Evolutionary conservation across 2,888 invertebrate genomes (phyloP).

Genomic region (Glaucopsyche alexis): DNA sequence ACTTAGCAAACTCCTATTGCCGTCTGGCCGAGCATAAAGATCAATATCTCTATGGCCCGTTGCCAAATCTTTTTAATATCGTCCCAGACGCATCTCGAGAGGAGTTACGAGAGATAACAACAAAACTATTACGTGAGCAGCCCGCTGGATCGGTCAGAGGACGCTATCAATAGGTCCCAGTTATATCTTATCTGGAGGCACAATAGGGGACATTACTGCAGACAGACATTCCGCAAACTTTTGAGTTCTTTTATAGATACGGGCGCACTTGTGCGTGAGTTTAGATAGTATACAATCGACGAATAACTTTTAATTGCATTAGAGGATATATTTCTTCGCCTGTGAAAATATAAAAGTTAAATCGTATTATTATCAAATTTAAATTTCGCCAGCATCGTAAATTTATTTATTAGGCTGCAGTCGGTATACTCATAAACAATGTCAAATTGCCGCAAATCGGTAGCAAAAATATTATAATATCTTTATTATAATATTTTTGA

Average conservation of each 20-base stretch:
- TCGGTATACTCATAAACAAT: too few relatives aligned
- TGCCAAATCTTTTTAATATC: slow-evolving; percentile 80
- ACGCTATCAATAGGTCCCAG: slow-evolving; percentile 52
- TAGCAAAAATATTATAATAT: background rate
- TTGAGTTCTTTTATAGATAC: slow-evolving; percentile 68
- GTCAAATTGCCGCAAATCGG: too few relatives aligned
- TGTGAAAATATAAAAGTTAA: background rate
- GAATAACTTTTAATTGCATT: slow-evolving; percentile 64
- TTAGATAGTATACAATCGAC: slow-evolving; percentile 59
- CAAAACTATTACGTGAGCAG: slow-evolving; percentile 73
- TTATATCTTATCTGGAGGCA: slow-evolving; percentile 73
- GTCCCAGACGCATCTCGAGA: slow-evolving; percentile 69
- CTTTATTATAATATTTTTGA: background rate
- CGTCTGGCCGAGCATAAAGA: slow-evolving; percentile 77
- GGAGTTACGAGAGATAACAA: slow-evolving; percentile 75
- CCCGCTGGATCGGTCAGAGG: slow-evolving; percentile 61
- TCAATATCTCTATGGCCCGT: slow-evolving; percentile 75
- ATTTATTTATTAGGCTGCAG: background rate
- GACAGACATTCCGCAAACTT: slow-evolving; percentile 64
- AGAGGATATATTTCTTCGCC: background rate
- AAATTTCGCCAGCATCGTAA: background rate
- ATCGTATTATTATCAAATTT: background rate
- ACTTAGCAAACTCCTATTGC: slow-evolving; percentile 71
- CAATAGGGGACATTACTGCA: slow-evolving; percentile 66
- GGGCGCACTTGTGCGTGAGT: slow-evolving; percentile 53